These are phyloP conservation scores for Himalopsyche tibetana DNA, from an alignment of 2,888 invertebrate genomes.

Conservation along the genomic window DNA sequence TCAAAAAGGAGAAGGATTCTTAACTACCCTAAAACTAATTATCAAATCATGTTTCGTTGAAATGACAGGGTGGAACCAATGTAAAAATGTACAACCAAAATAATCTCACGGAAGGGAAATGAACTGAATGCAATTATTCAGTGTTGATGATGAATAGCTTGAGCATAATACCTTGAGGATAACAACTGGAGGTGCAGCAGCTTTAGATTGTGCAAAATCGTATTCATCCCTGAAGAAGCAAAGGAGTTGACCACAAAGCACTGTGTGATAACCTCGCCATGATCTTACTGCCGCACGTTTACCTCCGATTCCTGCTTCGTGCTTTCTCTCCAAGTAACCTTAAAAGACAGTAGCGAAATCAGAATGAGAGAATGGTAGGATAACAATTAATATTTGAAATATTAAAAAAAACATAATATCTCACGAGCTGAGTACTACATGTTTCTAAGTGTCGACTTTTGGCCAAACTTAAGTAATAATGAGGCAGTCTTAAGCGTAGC, in stretches of 20 bases:
- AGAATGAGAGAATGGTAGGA: not conserved
- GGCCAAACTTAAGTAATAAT: no score
- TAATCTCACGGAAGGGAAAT: no score
- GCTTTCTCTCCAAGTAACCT: slow-evolving; percentile 91
- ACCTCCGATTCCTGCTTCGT: slow-evolving; percentile 94
- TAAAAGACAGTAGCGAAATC: slow-evolving; percentile 51
- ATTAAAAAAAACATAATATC: not conserved
- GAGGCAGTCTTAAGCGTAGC: no score
- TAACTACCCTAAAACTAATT: no score
- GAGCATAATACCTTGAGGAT: slow-evolving; percentile 76
- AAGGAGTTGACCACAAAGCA: slow-evolving; percentile 95
- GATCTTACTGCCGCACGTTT: slow-evolving; percentile 96
- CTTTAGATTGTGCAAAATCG: slow-evolving; percentile 92
- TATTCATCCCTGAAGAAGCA: slow-evolving; percentile 98
- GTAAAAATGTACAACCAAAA: no score
- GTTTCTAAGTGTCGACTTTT: no score
- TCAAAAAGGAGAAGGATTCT: no score
- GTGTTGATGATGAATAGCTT: not conserved
- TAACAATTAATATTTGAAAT: not conserved
- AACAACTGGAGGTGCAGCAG: slow-evolving; percentile 90
- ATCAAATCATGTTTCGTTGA: not conserved
- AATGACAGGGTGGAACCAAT: no score
- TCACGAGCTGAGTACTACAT: no score
- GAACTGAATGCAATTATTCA: no score
- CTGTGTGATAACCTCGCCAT: slow-evolving; percentile 97